Conservation (phyloP, 2,888 invertebrate genomes). For the Unio delphinus region DNA sequence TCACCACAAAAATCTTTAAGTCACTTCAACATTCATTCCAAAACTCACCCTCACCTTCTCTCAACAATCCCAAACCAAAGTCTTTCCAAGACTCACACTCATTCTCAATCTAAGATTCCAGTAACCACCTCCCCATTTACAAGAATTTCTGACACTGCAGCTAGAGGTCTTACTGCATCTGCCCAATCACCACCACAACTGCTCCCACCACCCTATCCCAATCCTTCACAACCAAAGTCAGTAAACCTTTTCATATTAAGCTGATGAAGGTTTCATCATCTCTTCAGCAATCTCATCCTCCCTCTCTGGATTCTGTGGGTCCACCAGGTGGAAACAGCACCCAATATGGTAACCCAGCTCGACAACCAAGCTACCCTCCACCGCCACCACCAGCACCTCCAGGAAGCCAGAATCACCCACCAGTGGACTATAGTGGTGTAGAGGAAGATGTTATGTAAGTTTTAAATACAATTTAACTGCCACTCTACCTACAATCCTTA, state of each 20-base stretch:
- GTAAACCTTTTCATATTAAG: constrained; percentile 20
- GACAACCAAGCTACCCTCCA: constrained; percentile 34
- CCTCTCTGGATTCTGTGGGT: constrained; percentile 7
- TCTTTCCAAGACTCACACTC: constrained; percentile 26
- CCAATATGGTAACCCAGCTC: constrained; percentile 22
- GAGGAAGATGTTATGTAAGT: constrained; percentile 44
- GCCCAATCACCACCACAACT: constrained; percentile 28
- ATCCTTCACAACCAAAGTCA: constrained; percentile 9
- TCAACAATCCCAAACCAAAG: constrained; percentile 19
- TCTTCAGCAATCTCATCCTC: constrained; percentile 13
- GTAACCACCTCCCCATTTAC: constrained; percentile 1
- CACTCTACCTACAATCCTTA: too few species aligned
- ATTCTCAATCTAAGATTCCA: constrained; percentile 7
- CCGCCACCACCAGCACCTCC: constrained; percentile 31
- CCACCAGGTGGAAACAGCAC: constrained; percentile 3
- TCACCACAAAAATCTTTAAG: constrained; percentile 6
- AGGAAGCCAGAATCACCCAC: constrained; percentile 6
- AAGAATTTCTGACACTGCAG: constrained; percentile 13
- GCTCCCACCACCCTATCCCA: constrained; percentile 13
- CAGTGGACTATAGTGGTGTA: constrained; percentile 28
- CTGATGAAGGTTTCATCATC: constrained; percentile 5
- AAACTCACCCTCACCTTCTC: constrained; percentile 18
- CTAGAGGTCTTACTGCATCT: constrained; percentile 23
- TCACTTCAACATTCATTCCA: constrained; percentile 2
- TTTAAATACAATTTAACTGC: too few species aligned